These are phyloP conservation scores for Cephalopachus bancanus DNA, from an alignment of 2,797 vertebrate species.

Conservation along the genomic window DNA sequence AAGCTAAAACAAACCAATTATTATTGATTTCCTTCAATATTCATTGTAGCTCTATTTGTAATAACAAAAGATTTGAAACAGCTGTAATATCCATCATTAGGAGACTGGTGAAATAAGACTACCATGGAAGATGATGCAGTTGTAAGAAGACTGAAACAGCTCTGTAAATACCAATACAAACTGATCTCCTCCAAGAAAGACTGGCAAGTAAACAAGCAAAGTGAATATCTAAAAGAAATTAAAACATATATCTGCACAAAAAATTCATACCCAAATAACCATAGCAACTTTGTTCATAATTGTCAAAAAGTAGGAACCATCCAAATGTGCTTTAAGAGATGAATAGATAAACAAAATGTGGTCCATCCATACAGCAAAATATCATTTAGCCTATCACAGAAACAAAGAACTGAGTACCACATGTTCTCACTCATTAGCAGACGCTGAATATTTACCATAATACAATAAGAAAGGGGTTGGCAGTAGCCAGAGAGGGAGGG, in stretches of 20 bases:
- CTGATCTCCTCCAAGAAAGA: not conserved
- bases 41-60: not conserved
- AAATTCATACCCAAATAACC: rapidly evolving
- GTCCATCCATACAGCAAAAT: rapidly evolving
- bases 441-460: too few species aligned
- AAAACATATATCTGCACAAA: not conserved
- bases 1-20: constrained; percentile 26
- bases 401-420: too few species aligned
- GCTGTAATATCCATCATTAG: not conserved
- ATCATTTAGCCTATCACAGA: not conserved
- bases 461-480: too few species aligned
- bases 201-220: not conserved
- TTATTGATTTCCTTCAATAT: not conserved
- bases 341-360: not conserved
- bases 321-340: not conserved
- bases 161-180: not conserved
- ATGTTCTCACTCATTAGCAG: too few species aligned
- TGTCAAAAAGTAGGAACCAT: too few species aligned
- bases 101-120: too few species aligned
- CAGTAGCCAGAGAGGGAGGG: too few species aligned
- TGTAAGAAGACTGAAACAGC: too few species aligned
- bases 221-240: not conserved
- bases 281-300: too few species aligned
- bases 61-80: not conserved
- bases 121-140: rapidly evolving